Percentiles rank a stretch among this genome's conserved stretches.
Evolutionary conservation across 1,140 invertebrate genomes (phyloP).

Genomic region (Charaxes varanes): DNA sequence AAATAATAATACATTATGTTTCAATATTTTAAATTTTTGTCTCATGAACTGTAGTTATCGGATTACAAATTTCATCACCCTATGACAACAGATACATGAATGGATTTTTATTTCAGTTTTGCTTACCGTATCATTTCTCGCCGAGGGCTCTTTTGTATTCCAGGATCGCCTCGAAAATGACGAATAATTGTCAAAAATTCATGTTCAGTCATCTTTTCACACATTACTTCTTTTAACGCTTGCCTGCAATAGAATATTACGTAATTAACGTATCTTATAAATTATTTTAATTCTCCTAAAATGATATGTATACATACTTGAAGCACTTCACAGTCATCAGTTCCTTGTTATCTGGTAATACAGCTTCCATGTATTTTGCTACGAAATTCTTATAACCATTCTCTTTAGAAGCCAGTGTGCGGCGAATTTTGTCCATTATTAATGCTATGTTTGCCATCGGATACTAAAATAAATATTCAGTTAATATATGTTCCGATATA

Average conservation of each 20-base stretch:
- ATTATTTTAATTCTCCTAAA: neutral
- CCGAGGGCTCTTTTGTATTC: slow-evolving; percentile 59
- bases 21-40: too few species aligned
- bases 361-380: slow-evolving; percentile 77
- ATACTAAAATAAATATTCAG: slow-evolving; percentile 73
- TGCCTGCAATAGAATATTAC: slow-evolving; percentile 50
- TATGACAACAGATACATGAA: too few species aligned
- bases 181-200: slow-evolving; percentile 85
- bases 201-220: slow-evolving; percentile 82
- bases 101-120: too few species aligned
- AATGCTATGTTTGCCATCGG: slow-evolving; percentile 79
- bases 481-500: too few species aligned
- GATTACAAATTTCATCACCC: too few species aligned
- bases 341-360: slow-evolving; percentile 48
- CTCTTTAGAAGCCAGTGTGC: slow-evolving; percentile 71
- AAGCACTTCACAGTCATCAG: slow-evolving; percentile 74
- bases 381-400: slow-evolving; percentile 84
- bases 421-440: slow-evolving; percentile 82
- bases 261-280: neutral
- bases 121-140: slow-evolving; percentile 66
- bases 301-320: slow-evolving; percentile 50
- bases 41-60: too few species aligned
- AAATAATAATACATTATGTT: too few species aligned
- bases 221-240: slow-evolving; percentile 75
- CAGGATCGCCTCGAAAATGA: slow-evolving; percentile 74